A percentile compares a stretch with the other conserved stretches of the same genome.
Conservation (phyloP, 2,113 vertebrate species). For the Melanostigma gelatinosum region DNA sequence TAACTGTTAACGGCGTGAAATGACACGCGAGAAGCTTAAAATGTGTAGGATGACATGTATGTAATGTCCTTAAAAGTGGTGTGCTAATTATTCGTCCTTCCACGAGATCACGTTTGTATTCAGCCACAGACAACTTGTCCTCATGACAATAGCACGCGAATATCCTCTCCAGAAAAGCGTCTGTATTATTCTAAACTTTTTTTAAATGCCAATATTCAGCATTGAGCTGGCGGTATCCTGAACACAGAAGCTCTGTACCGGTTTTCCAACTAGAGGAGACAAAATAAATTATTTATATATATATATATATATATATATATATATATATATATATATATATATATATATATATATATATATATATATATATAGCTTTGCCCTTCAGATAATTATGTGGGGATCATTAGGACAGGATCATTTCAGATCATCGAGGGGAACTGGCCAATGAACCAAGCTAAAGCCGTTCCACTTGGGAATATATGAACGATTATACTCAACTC, state of each 20-base stretch:
- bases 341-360: conserved; percentile 32
- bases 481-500: conserved; percentile 48
- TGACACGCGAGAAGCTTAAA: too few species aligned
- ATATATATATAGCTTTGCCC: conserved; percentile 37
- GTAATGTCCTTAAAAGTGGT: too few species aligned
- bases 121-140: not conserved
- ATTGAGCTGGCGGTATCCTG: not conserved
- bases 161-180: not conserved
- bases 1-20: too few species aligned
- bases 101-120: not conserved
- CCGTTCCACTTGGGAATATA: conserved; percentile 53
- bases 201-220: not conserved
- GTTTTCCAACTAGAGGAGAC: not conserved
- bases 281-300: too few species aligned
- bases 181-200: not conserved
- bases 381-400: conserved; percentile 47
- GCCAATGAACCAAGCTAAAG: conserved; percentile 59
- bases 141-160: not conserved
- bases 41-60: too few species aligned
- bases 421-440: conserved; percentile 41
- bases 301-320: conserved; percentile 34
- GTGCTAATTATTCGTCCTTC: too few species aligned
- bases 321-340: conserved; percentile 15
- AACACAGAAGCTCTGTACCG: not conserved
- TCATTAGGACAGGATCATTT: conserved; percentile 54